Evolutionary conservation across 2,797 vertebrate species (phyloP), one percentile per base, ranked within the genome.

Genomic region (Sphenodon punctatus): DNA sequence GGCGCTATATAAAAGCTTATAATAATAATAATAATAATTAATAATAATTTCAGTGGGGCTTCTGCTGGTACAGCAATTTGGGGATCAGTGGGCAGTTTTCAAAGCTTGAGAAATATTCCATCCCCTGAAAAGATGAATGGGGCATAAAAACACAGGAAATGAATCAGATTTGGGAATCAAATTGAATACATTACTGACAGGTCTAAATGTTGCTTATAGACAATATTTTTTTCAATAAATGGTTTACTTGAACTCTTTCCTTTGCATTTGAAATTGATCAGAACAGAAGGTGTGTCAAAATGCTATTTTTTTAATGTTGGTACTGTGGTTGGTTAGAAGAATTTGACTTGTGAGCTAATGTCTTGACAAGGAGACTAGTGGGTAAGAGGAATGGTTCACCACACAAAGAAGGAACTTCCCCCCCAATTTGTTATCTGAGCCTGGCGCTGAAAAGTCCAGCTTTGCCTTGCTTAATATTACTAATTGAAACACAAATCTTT

Each of bases 111-210:
- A 4, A 43, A 20, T 16, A 49, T 15, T 53, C 8, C 53, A 0
- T 10, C 65, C 3, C 25, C 67, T 58, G 4, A 5, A 75, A 36
- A 8, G 2, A 73, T 6, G 1, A 58, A 43, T 34, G 32, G 71
- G n/a, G 41, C 80, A 39, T 6, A 49, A 72, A 83, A 80, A 20
- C 61, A 36, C 10, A 77, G 15, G 74, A 75, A 59, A 59, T 30
- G 9, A 17, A 39, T 80, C 1, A 6, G 16, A 11, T 39, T 17
- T 67, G 32, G 51, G 17, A 9, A 32, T 17, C 27, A 77, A 46
- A 38, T 78, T 32, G 14, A 34, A 60, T 43, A 74, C 86, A 15
- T 8, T 34, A 2, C 20, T 3, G 1, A 0, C 14, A 38, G 17
- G 16, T 19, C 76, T 61, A 17, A 15, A 64, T 11, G 2, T 3